phyloP scores from a whole-genome alignment of 1,140 invertebrate genomes.

The Helicoverpa armigera region DNA sequence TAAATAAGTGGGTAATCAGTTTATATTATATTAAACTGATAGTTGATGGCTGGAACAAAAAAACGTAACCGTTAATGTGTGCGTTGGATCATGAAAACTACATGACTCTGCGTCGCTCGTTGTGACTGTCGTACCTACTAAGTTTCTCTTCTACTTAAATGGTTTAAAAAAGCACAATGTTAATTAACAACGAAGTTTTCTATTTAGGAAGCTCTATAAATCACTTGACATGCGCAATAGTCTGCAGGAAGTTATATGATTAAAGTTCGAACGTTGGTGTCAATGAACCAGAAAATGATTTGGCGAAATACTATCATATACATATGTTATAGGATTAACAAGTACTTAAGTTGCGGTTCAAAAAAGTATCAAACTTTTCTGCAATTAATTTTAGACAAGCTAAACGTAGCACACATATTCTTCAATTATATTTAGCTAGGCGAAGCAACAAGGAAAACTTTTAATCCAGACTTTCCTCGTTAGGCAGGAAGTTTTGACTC shows the following conservation, averaged over 20 bases:
- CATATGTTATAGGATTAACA: background rate
- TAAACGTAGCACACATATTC: too few species aligned
- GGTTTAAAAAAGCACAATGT: background rate
- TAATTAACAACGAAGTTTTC: constrained; percentile 7
- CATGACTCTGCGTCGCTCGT: constrained; percentile 12
- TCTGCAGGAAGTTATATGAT: constrained; percentile 20
- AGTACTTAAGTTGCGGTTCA: too few species aligned
- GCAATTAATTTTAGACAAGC: too few species aligned
- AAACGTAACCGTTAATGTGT: constrained; percentile 54
- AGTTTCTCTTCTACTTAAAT: constrained; percentile 16
- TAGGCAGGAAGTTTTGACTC: constrained; percentile 15
- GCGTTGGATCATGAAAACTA: constrained; percentile 51
- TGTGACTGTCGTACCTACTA: constrained; percentile 33
- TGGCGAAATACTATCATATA: background rate
- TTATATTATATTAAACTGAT: constrained; percentile 19
- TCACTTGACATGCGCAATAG: constrained; percentile 24
- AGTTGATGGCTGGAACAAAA: constrained; percentile 43
- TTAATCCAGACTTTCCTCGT: constrained; percentile 7
- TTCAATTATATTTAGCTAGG: background rate
- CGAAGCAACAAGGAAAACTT: constrained; percentile 1
- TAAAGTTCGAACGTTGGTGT: constrained; percentile 29
- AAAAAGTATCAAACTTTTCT: too few species aligned
- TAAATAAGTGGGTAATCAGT: constrained; percentile 16
- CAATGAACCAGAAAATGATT: constrained; percentile 22
- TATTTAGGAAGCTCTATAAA: constrained; percentile 32